Percentiles rank a stretch among this genome's conserved stretches.
Conservation (phyloP, 2,113 vertebrate genomes). For the Macrotus californicus region DNA sequence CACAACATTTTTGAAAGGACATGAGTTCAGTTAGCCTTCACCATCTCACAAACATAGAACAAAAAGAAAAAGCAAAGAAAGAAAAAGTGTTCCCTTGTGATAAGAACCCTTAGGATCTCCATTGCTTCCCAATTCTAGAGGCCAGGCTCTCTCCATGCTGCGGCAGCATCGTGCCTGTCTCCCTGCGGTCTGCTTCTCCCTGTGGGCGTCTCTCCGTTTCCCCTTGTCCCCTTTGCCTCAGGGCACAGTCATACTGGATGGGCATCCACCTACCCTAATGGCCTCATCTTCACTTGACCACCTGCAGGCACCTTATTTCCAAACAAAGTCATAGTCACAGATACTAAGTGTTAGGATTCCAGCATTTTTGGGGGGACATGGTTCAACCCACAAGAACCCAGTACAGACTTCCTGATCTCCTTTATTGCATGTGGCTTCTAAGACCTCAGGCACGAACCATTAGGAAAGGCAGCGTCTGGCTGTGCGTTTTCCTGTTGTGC, state of each 20-base stretch:
- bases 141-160: too few relatives aligned
- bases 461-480: not conserved
- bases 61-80: not conserved
- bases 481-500: not conserved
- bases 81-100: not conserved
- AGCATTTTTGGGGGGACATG: not conserved
- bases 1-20: not conserved
- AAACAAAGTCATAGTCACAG: not conserved
- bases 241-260: not conserved
- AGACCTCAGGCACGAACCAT: not conserved
- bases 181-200: too few relatives aligned
- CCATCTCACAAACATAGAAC: not conserved
- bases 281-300: not conserved
- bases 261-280: too few relatives aligned
- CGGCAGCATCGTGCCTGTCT: not conserved
- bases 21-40: not conserved
- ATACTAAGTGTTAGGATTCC: not conserved
- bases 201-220: not conserved
- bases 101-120: too few relatives aligned
- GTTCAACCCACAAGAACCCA: not conserved
- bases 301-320: not conserved
- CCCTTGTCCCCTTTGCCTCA: not conserved
- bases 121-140: not conserved
- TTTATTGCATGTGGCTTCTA: not conserved
- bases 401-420: not conserved